Percentiles rank a stretch among this genome's conserved stretches.
phyloP scores from a whole-genome alignment of 2,888 invertebrate species.

The Mimachlamys varia region DNA sequence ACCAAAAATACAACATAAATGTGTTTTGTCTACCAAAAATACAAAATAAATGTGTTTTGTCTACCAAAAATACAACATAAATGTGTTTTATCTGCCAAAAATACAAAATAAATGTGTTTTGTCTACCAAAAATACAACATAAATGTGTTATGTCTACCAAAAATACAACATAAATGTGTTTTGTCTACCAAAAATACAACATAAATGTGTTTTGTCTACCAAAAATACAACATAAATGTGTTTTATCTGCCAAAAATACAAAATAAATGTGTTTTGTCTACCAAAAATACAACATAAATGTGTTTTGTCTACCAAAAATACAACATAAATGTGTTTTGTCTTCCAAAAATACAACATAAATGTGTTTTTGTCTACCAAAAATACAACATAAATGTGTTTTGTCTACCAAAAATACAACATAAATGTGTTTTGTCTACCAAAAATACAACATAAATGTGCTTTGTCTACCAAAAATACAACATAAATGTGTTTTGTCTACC shows the following conservation, averaged over 20 bases:
- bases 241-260: neutral
- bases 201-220: neutral
- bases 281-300: too few relatives aligned
- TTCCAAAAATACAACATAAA: too few relatives aligned
- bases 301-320: neutral
- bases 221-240: too few relatives aligned
- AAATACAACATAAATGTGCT: neutral
- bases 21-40: too few relatives aligned
- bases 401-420: too few relatives aligned
- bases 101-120: neutral
- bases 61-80: neutral
- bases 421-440: neutral
- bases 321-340: neutral
- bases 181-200: neutral
- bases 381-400: neutral
- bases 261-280: neutral
- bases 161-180: neutral
- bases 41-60: neutral
- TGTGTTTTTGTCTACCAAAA: neutral
- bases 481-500: neutral
- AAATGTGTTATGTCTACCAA: neutral
- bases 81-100: too few relatives aligned
- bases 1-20: neutral
- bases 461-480: too few relatives aligned
- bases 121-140: neutral